Evolutionary conservation across 2,888 invertebrate genomes (phyloP).

Genomic region (Nymphalis polychloros): DNA sequence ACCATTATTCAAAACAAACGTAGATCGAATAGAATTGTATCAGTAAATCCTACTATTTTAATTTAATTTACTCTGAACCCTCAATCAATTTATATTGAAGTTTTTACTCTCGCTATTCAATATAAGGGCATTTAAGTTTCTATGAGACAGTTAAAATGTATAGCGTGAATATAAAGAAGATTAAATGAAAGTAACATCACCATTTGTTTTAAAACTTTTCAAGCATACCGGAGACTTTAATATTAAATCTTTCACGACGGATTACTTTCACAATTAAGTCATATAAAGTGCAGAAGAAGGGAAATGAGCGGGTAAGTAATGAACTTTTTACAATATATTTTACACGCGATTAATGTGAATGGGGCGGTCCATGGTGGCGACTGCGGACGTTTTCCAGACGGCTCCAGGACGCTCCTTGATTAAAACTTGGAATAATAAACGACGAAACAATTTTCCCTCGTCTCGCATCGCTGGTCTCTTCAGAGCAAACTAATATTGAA

Average conservation of each 20-base stretch:
- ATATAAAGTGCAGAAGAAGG: constrained; percentile 18
- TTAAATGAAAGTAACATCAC: background rate
- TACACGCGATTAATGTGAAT: constrained; percentile 63
- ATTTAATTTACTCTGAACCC: background rate
- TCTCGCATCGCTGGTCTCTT: constrained; percentile 53
- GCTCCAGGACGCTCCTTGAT: constrained; percentile 65
- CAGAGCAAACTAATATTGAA: constrained; percentile 68
- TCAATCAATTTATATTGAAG: no score
- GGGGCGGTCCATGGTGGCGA: constrained; percentile 53
- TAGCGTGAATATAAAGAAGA: background rate
- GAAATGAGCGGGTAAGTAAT: constrained; percentile 18
- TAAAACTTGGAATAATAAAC: constrained; percentile 78
- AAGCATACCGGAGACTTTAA: background rate
- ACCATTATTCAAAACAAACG: constrained; percentile 2
- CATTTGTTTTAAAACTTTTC: background rate
- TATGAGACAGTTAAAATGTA: background rate
- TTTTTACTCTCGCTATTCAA: background rate
- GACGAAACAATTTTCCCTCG: constrained; percentile 71
- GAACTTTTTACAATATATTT: constrained; percentile 48
- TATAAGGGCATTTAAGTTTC: background rate
- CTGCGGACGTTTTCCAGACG: constrained; percentile 64
- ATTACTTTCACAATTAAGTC: constrained; percentile 15
- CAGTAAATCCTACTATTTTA: background rate
- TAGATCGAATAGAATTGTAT: constrained; percentile 10
- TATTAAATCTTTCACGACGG: constrained; percentile 6